Percentiles rank a stretch among this genome's conserved stretches.
Conservation (phyloP, 2,113 vertebrate species). For the Scatophagus argus region DNA sequence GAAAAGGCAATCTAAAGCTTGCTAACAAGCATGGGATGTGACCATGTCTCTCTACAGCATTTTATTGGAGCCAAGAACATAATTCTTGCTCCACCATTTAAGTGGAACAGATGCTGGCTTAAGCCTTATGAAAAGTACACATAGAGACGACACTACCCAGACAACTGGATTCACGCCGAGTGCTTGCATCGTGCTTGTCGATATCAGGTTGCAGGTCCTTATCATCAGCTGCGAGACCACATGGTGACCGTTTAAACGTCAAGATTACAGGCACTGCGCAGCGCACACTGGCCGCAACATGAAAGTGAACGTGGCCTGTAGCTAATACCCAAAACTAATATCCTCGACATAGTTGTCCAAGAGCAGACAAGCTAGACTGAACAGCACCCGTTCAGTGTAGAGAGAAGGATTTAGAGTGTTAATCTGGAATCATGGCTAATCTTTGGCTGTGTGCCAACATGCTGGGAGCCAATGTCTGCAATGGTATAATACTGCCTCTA, state of each 20-base stretch:
- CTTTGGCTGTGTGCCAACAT: slow-evolving; percentile 60
- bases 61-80: slow-evolving; percentile 48
- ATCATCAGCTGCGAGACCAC: slow-evolving; percentile 40
- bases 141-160: background rate
- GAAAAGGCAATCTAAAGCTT: slow-evolving; percentile 19
- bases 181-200: slow-evolving; percentile 4
- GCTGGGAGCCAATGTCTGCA: slow-evolving; percentile 37
- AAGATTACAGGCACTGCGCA: slow-evolving; percentile 45
- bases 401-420: slow-evolving; percentile 68
- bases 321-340: slow-evolving; percentile 71
- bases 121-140: slow-evolving; percentile 35
- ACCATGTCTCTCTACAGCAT: slow-evolving; percentile 39
- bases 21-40: slow-evolving; percentile 49
- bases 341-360: slow-evolving; percentile 54
- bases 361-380: slow-evolving; percentile 47
- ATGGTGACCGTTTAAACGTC: slow-evolving; percentile 53
- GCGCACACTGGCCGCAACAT: slow-evolving; percentile 45
- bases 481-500: background rate
- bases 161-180: slow-evolving; percentile 27
- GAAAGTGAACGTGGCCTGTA: slow-evolving; percentile 57
- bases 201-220: slow-evolving; percentile 40
- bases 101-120: slow-evolving; percentile 60
- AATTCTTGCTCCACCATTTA: slow-evolving; percentile 55
- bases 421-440: slow-evolving; percentile 75
- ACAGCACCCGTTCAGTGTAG: slow-evolving; percentile 43